Conservation (phyloP, 1,140 invertebrate genomes). For the Rhagoletis pomonella region DNA sequence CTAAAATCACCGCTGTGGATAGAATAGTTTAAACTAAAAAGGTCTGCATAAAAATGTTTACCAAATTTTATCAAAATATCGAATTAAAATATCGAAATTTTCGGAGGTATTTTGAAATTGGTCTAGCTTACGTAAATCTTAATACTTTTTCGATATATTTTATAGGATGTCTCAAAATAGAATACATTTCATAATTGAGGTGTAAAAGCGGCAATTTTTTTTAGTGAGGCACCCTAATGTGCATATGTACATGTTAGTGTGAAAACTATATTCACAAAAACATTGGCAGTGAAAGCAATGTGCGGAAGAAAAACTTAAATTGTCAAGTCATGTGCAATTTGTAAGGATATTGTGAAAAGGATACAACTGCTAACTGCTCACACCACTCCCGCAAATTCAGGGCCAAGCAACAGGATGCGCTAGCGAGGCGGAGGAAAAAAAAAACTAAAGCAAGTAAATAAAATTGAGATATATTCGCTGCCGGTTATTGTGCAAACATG, state of each 20-base stretch:
- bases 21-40: too few relatives aligned
- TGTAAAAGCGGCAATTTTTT: too few relatives aligned
- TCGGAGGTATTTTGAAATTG: too few relatives aligned
- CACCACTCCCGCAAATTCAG: neutral
- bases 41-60: too few relatives aligned
- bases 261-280: neutral
- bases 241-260: neutral
- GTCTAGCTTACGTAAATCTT: too few relatives aligned
- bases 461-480: conserved; percentile 44
- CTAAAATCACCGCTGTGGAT: too few relatives aligned
- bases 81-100: too few relatives aligned
- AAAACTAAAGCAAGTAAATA: conserved; percentile 19
- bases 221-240: neutral
- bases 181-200: too few relatives aligned
- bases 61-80: too few relatives aligned
- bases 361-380: conserved; percentile 17
- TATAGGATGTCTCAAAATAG: too few relatives aligned
- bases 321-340: conserved; percentile 51
- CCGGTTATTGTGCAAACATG: conserved; percentile 41
- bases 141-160: too few relatives aligned
- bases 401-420: neutral
- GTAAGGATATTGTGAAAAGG: conserved; percentile 37
- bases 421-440: neutral
- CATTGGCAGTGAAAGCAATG: neutral
- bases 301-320: conserved; percentile 15